Evolutionary conservation across 2,797 vertebrate species (phyloP).

Genomic region (Agapornis canus): DNA sequence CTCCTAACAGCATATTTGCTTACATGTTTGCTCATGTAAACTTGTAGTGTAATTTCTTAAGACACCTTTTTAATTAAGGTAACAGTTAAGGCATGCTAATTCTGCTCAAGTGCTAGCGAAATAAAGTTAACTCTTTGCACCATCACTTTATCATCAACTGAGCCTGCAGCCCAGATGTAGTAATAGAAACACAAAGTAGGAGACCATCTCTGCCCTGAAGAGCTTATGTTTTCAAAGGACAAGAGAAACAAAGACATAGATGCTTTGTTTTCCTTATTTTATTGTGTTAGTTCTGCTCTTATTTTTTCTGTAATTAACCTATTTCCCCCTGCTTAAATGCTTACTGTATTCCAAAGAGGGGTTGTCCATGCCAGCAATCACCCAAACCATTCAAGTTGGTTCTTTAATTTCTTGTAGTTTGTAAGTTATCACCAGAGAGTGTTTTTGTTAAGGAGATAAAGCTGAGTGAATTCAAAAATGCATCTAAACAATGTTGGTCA

Average conservation of each 20-base stretch:
- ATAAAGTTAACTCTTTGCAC: not conserved
- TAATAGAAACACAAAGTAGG: not conserved
- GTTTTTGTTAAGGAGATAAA: constrained; percentile 17
- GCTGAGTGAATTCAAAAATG: not conserved
- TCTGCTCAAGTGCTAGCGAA: not conserved
- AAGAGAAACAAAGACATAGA: not conserved
- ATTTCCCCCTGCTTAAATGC: not conserved
- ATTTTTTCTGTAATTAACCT: not conserved
- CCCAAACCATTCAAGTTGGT: not conserved
- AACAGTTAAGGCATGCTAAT: not conserved
- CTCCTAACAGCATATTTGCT: not conserved
- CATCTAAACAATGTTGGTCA: not conserved
- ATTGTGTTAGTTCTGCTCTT: not conserved
- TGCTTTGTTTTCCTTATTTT: not conserved
- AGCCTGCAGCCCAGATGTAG: not conserved
- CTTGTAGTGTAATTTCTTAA: not conserved
- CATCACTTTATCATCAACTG: not conserved
- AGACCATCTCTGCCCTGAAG: not conserved
- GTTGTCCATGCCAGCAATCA: not conserved
- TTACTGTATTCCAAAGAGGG: not conserved
- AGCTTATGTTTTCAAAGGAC: not conserved
- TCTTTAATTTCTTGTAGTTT: not conserved
- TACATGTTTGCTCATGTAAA: not conserved
- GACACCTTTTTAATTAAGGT: not conserved
- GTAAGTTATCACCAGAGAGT: not conserved